Conservation (phyloP, 2,113 vertebrate species). For the Eulemur rufifrons region DNA sequence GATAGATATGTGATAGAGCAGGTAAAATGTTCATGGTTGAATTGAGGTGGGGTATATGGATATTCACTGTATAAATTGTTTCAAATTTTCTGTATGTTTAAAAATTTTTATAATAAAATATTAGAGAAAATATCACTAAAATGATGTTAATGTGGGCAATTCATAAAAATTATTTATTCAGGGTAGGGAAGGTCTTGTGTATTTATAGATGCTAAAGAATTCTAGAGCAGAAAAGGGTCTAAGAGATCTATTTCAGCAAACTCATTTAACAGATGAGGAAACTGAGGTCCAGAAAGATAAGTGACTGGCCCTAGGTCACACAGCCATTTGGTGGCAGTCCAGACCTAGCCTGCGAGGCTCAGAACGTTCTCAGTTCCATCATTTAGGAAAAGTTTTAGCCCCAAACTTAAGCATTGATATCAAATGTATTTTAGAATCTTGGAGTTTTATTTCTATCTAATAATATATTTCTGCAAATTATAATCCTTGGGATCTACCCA, state of each 20-base stretch:
- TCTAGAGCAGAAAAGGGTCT: background rate
- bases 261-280: background rate
- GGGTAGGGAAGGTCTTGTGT: background rate
- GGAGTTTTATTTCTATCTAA: conserved; percentile 1
- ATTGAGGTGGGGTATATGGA: too few species aligned
- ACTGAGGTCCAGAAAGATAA: background rate
- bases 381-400: background rate
- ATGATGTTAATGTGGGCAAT: background rate
- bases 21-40: background rate
- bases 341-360: background rate
- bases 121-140: background rate
- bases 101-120: background rate
- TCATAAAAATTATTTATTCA: background rate
- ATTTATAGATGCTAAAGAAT: background rate
- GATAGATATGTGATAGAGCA: background rate
- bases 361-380: background rate
- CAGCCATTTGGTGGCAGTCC: background rate
- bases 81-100: background rate
- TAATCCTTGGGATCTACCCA: conserved; percentile 33
- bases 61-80: background rate
- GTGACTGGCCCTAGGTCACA: background rate
- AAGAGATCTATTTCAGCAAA: background rate
- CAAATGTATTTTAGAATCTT: background rate
- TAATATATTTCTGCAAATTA: conserved; percentile 24
- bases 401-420: background rate